Percentiles rank a stretch among this genome's conserved stretches.
phyloP scores from a whole-genome alignment of 2,888 invertebrate species.

The Sesia apiformis region DNA sequence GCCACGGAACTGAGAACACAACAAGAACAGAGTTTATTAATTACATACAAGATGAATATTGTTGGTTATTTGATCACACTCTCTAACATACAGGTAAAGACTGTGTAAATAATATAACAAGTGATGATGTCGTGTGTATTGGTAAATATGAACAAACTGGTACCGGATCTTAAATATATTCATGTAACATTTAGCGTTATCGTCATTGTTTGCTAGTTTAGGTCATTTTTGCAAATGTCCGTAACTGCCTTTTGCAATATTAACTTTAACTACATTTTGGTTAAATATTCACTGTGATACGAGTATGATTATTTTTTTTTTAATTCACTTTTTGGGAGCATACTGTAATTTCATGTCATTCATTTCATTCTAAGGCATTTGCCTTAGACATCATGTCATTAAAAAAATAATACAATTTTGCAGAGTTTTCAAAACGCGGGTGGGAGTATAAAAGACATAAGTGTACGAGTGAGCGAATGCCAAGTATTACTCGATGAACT shows the following conservation, averaged over 20 bases:
- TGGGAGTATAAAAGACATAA: conserved; percentile 16
- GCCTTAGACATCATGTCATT: too few relatives aligned
- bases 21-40: background rate
- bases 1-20: background rate
- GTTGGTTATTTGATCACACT: conserved; percentile 28
- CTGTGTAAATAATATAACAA: background rate
- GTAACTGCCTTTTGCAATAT: too few relatives aligned
- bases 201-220: background rate
- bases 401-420: background rate
- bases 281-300: too few relatives aligned
- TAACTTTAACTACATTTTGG: too few relatives aligned
- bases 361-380: too few relatives aligned
- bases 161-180: background rate
- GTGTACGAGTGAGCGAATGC: conserved; percentile 15
- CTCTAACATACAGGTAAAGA: conserved; percentile 28
- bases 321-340: too few relatives aligned
- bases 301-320: too few relatives aligned
- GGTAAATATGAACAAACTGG: too few relatives aligned
- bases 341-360: too few relatives aligned
- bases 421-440: conserved; percentile 14
- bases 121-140: background rate
- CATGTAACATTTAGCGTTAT: background rate
- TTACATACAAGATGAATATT: conserved; percentile 19
- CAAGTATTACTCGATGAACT: conserved; percentile 13
- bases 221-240: too few relatives aligned